Percentiles rank a stretch among this genome's conserved stretches.
Conservation (phyloP, 2,888 invertebrate genomes). For the Athalia cordata region DNA sequence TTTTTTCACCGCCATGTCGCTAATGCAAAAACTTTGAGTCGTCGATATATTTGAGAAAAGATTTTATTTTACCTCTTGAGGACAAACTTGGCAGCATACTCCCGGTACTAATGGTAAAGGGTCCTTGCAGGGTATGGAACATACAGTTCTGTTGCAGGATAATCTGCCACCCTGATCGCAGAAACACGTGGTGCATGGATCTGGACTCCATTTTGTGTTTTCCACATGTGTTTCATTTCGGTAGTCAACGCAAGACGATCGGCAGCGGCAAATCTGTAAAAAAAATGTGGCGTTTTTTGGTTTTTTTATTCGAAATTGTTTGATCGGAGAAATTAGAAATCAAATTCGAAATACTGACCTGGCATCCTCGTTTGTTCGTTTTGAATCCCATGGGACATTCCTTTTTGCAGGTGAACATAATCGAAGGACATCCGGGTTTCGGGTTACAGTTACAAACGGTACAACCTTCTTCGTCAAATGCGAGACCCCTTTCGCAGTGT, state of each 20-base stretch:
- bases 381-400: conserved; percentile 66
- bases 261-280: conserved; percentile 66
- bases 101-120: conserved; percentile 64
- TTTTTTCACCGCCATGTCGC: too few relatives aligned
- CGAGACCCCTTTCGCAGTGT: conserved; percentile 65
- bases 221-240: conserved; percentile 64
- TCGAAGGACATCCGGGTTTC: conserved; percentile 59
- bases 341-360: conserved; percentile 55
- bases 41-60: not conserved
- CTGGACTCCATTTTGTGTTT: conserved; percentile 65
- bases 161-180: conserved; percentile 66
- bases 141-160: conserved; percentile 67
- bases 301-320: not conserved
- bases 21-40: not conserved
- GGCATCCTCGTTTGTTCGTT: conserved; percentile 65
- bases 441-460: conserved; percentile 66
- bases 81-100: conserved; percentile 68
- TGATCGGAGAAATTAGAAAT: not conserved
- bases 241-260: conserved; percentile 64
- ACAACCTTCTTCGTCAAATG: conserved; percentile 67
- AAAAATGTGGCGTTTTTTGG: too few relatives aligned
- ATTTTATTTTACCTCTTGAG: conserved; percentile 64
- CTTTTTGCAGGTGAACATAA: conserved; percentile 59
- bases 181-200: conserved; percentile 65
- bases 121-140: conserved; percentile 65